phyloP scores from a whole-genome alignment of 53 echinoderm and acorn worm genomes.

The Pentamera pediparva region DNA sequence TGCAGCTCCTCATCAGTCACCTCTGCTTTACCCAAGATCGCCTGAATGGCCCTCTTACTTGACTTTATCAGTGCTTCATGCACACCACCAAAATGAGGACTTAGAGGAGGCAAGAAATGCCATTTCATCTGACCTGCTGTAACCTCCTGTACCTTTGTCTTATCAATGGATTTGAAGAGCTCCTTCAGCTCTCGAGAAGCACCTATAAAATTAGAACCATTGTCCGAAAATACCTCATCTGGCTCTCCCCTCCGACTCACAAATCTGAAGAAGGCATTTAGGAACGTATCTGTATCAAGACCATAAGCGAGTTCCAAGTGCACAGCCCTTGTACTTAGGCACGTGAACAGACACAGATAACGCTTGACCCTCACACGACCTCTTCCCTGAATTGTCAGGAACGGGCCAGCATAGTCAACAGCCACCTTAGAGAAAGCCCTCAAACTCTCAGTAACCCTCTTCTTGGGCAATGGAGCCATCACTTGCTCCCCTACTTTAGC shows the following conservation, averaged over 20 bases:
- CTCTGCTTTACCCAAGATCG: conserved; percentile 8
- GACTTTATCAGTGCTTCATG: conserved; percentile 8
- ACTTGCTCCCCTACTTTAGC: conserved; percentile 12
- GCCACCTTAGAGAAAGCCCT: conserved; percentile 26
- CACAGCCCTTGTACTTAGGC: conserved; percentile 16
- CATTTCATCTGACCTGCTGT: conserved; percentile 14
- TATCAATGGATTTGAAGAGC: neutral
- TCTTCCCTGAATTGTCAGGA: conserved; percentile 21
- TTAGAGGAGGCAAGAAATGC: neutral
- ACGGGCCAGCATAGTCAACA: conserved; percentile 36
- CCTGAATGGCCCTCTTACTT: conserved; percentile 8
- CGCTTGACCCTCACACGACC: neutral
- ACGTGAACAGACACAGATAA: conserved; percentile 22
- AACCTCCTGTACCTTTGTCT: neutral
- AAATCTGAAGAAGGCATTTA: conserved; percentile 24
- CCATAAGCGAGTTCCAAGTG: conserved; percentile 18
- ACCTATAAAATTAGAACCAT: neutral
- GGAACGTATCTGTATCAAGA: conserved; percentile 1
- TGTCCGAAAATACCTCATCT: neutral
- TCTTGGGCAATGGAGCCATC: conserved; percentile 8
- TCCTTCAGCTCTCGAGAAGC: neutral
- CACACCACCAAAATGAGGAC: conserved; percentile 18
- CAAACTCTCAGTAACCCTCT: neutral
- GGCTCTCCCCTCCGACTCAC: conserved; percentile 20
- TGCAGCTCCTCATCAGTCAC: conserved; percentile 27